Base-by-base conservation (phyloP, 2,888 invertebrate genomes). In the Poecilus cupreus region DNA sequence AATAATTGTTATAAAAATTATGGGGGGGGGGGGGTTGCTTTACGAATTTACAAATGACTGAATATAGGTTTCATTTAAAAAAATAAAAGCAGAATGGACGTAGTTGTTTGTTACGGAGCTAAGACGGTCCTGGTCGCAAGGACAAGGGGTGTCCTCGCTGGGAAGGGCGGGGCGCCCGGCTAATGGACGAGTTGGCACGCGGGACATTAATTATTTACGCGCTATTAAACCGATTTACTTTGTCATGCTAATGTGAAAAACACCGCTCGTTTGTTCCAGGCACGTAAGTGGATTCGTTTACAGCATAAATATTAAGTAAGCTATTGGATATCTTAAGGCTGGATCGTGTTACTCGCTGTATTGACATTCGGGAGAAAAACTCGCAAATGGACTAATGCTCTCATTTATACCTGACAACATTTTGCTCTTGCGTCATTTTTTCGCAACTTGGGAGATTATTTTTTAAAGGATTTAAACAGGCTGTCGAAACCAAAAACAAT, bases 191-290 rank as follows among this genome's bases (percentile, higher is more conserved):
- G 43, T 54, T 72, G 74, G 57, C 80, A 82, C 81, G 49, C 75
- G 76, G 60, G 79, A 64, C 82, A 81, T 81, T 82, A 82, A 75
- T 82, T 82, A 82, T 82, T 82, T 82, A 81, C 79, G 74, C 26
- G 81, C 77, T 81, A 82, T 81, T 81, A 72, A 72, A 80, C 80
- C 80, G 80, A 80, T 80, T 81, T 81, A 82, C 77, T 82, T 82
- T 82, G 79, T 82, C 82, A 81, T 81, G 81, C 68, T 81, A 81
- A 82, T 81, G 82, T 81, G 74, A 70, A 77, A 82, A 82, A 82
- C 81, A 80, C 54, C 54, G 54, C 74, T 51, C 72, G 57, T 80
- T 80, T 80, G 79, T 79, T 68, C 64, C 51, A 20, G 60, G 22
- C 39, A 78, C 64, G 46, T 78, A 78, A 78, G 78, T 78, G 78